phyloP scores from a whole-genome alignment of 2,797 vertebrate genomes.

The Limnodromus scolopaceus region DNA sequence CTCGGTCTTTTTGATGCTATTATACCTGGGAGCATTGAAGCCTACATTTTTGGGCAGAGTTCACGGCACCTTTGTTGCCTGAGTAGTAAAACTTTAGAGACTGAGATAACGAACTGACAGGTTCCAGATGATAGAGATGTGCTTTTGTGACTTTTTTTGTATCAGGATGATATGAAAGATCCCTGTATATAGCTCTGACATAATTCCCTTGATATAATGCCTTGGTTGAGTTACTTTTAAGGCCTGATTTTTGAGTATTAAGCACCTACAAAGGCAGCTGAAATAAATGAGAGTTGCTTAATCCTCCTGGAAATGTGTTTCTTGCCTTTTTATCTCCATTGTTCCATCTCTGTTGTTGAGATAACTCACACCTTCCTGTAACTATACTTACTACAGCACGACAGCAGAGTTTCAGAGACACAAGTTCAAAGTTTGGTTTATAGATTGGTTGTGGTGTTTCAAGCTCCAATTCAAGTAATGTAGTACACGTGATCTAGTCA shows the following conservation, averaged over 20 bases:
- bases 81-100: not conserved
- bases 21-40: not conserved
- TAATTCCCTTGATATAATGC: not conserved
- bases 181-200: not conserved
- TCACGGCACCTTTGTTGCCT: not conserved
- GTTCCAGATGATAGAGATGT: not conserved
- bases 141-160: not conserved
- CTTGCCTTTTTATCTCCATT: not conserved
- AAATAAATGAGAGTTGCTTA: not conserved
- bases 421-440: not conserved
- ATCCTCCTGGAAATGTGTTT: not conserved
- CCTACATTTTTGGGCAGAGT: not conserved
- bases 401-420: not conserved
- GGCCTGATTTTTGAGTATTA: not conserved
- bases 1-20: not conserved
- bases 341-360: not conserved
- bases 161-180: not conserved
- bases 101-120: not conserved
- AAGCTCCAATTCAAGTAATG: not conserved
- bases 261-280: not conserved
- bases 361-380: not conserved
- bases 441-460: not conserved
- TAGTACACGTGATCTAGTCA: not conserved
- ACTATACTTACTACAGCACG: not conserved
- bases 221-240: not conserved